Evolutionary conservation across 2,888 invertebrate species (phyloP).

Genomic region (Agriopis aurantiaria): DNA sequence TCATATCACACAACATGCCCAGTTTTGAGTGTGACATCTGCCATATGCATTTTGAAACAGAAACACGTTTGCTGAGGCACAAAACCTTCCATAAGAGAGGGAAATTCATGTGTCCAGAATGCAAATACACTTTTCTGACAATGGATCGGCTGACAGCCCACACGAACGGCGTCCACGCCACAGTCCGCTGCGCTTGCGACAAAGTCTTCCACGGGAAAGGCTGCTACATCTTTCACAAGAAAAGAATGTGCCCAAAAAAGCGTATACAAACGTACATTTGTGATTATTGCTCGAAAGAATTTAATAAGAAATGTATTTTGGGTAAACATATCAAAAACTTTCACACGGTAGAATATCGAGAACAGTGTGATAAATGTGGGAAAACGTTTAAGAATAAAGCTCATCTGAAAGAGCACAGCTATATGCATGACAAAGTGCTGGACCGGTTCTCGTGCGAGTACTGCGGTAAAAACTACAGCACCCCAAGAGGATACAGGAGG

Average conservation of each 20-base stretch:
- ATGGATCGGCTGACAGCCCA: slow-evolving; percentile 50
- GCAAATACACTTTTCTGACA: slow-evolving; percentile 53
- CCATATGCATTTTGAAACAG: slow-evolving; percentile 48
- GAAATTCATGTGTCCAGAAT: slow-evolving; percentile 54
- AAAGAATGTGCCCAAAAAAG: slow-evolving; percentile 20
- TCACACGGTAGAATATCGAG: slow-evolving; percentile 49
- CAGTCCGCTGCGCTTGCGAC: slow-evolving; percentile 54
- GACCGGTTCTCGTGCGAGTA: slow-evolving; percentile 60
- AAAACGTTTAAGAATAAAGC: slow-evolving; percentile 54
- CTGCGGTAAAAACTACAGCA: slow-evolving; percentile 58
- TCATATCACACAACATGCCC: slow-evolving; percentile 45
- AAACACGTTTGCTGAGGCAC: slow-evolving; percentile 46
- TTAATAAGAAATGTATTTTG: slow-evolving; percentile 49
- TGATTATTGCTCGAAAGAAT: slow-evolving; percentile 61
- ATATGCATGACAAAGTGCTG: slow-evolving; percentile 54
- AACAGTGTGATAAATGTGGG: slow-evolving; percentile 64
- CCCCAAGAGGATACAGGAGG: slow-evolving; percentile 58
- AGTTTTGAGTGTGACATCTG: slow-evolving; percentile 56
- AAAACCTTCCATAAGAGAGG: slow-evolving; percentile 39
- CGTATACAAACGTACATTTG: slow-evolving; percentile 54
- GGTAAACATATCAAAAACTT: slow-evolving; percentile 52
- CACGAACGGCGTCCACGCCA: slow-evolving; percentile 51
- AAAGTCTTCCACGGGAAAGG: slow-evolving; percentile 54
- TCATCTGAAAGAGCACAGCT: slow-evolving; percentile 60
- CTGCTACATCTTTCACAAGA: slow-evolving; percentile 56